These are phyloP conservation scores for Antigone vipio DNA, from an alignment of 2,113 vertebrate genomes.

Conservation along the genomic window DNA sequence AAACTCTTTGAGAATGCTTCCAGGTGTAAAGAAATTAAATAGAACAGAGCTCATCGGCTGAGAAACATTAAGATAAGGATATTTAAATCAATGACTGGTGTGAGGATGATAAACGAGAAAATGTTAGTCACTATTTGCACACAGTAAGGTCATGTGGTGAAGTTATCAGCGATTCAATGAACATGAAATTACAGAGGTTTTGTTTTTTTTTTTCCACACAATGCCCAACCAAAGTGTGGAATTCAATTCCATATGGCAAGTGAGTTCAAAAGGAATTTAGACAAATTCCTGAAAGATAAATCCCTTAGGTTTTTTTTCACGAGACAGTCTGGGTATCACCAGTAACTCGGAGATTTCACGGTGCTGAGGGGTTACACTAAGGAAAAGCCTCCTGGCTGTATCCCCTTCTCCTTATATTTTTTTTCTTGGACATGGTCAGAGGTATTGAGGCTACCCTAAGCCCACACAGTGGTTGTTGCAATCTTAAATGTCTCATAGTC, in stretches of 20 bases:
- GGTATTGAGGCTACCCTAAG: not conserved
- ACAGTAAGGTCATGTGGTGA: not conserved
- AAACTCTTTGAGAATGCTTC: not conserved
- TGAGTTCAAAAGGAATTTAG: not conserved
- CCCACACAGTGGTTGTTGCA: fast-evolving
- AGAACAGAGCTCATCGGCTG: not conserved
- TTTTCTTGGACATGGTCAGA: not conserved
- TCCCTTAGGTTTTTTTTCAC: not conserved
- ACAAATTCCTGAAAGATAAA: not conserved
- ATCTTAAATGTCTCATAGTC: not conserved
- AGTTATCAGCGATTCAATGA: not conserved
- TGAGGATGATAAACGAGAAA: not conserved
- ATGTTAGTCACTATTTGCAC: not conserved
- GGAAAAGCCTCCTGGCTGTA: not conserved
- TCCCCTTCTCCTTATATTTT: not conserved
- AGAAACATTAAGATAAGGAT: not conserved
- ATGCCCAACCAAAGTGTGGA: not conserved
- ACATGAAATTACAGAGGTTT: not conserved
- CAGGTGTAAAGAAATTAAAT: not conserved
- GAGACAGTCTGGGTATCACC: not conserved
- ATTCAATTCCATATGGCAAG: not conserved
- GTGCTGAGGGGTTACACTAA: not conserved
- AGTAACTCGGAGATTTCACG: not conserved
- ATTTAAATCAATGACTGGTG: not conserved
- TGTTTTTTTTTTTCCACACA: not conserved